Evolutionary conservation across 2,888 invertebrate genomes (phyloP).

Genomic region (Microlaimidae sp.): DNA sequence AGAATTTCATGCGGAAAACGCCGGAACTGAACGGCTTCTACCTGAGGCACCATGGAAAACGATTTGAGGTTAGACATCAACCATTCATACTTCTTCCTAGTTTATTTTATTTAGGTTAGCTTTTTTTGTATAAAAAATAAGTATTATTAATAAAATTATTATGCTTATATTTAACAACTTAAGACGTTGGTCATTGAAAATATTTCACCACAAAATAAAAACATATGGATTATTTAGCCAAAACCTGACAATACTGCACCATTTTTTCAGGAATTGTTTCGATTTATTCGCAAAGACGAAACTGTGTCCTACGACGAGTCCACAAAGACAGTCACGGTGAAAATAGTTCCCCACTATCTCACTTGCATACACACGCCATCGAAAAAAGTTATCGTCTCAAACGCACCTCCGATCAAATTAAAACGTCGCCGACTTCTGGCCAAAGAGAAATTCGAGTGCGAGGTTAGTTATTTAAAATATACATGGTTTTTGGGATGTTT

Average conservation of each 20-base stretch:
- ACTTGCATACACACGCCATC: constrained; percentile 11
- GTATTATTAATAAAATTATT: no score
- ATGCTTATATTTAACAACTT: no score
- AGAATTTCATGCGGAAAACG: not conserved
- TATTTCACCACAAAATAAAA: no score
- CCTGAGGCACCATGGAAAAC: constrained; percentile 9
- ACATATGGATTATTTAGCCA: no score
- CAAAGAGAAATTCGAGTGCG: not conserved
- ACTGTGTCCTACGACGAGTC: not conserved
- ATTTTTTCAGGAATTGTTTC: constrained; percentile 7
- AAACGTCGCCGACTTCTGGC: not conserved
- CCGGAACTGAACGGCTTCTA: constrained; percentile 11
- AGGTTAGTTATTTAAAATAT: constrained; percentile 1
- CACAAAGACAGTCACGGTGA: not conserved
- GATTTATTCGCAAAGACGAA: not conserved
- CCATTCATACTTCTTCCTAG: no score
- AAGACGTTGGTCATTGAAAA: no score
- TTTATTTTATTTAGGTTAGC: no score
- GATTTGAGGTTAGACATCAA: no score
- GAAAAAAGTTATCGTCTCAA: constrained; percentile 12
- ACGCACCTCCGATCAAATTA: constrained; percentile 15
- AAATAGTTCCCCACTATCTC: constrained; percentile 11
- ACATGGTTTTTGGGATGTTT: no score
- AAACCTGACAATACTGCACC: no score
- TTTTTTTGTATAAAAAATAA: no score